These are phyloP conservation scores for Acrossocheilus fasciatus DNA, from an alignment of 2,797 vertebrate species.

Conservation along the genomic window DNA sequence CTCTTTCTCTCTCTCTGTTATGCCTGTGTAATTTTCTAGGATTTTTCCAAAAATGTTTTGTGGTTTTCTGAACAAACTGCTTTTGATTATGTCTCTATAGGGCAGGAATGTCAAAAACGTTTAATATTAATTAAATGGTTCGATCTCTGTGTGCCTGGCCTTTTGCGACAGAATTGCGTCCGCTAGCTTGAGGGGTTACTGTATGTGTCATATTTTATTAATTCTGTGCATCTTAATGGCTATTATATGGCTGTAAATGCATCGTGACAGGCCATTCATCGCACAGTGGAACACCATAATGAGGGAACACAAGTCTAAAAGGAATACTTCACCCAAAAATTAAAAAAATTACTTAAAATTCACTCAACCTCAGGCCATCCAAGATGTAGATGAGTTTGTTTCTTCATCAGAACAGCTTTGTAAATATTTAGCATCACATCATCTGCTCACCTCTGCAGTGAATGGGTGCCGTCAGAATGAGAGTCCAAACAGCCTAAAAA, in stretches of 20 bases:
- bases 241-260: slow-evolving; percentile 28
- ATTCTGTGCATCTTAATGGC: slow-evolving; percentile 19
- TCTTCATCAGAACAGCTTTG: background rate
- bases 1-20: background rate
- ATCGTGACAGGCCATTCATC: slow-evolving; percentile 1
- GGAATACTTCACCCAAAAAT: background rate
- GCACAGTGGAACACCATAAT: background rate
- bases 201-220: slow-evolving; percentile 18
- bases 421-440: background rate
- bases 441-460: background rate
- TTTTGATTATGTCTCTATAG: slow-evolving; percentile 13
- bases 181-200: slow-evolving; percentile 21
- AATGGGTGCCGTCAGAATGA: background rate
- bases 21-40: slow-evolving; percentile 21
- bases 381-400: background rate
- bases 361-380: background rate
- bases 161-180: slow-evolving; percentile 20
- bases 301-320: background rate
- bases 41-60: slow-evolving; percentile 22
- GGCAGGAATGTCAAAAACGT: slow-evolving; percentile 25
- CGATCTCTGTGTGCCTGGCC: slow-evolving; percentile 24
- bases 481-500: background rate
- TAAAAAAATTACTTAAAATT: background rate
- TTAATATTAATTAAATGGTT: slow-evolving; percentile 1
- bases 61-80: slow-evolving; percentile 7